Evolutionary conservation across 2,797 vertebrate genomes (phyloP), one percentile per base, ranked within the genome.

Genomic region (Syngnathus rostellatus): DNA sequence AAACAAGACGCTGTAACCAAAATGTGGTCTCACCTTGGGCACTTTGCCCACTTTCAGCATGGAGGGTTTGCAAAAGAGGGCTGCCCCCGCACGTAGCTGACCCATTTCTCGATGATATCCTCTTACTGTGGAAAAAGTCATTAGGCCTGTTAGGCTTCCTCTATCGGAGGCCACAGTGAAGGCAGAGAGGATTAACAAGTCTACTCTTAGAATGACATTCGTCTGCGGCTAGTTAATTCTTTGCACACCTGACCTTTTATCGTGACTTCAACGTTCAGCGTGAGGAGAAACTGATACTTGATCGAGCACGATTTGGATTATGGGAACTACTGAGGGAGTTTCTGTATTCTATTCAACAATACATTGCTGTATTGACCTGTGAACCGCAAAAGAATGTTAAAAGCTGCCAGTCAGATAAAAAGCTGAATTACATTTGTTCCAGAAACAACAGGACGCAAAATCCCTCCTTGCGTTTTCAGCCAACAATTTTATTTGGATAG

Each of bases 101-200:
- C 75, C 76, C 21, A 57, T 72, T 78, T 79, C 81, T 70, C 66
- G 61, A 43, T 41, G 40, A 78, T 81, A 81, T 86, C 79, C 72
- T 81, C 78, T 81, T 82, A 80, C 72, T 69, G 41, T 64, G 63
- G 75, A 46, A 78, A 83, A 74, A 41, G 61, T 68, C 75, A 81
- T 80, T 65, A 76, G 73, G 74, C 70, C 68, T 53, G 60, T 71
- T 43, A 63, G 73, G 81, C 79, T 69, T 72, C 59, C 53, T 75
- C 63, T 71, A 19, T 77, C 70, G 70, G 70, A 81, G 68, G 73
- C 61, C 68, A 64, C 25, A 17, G 48, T 58, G 64, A 59, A 64
- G 62, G 71, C 43, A 69, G 64, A 43, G 70, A 53, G 75, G 72
- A 77, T 84, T 77, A 83, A 38, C 53, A 59, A 62, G 66, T 70